phyloP scores from a whole-genome alignment of 2,113 vertebrate genomes.

The Furnarius figulus region DNA sequence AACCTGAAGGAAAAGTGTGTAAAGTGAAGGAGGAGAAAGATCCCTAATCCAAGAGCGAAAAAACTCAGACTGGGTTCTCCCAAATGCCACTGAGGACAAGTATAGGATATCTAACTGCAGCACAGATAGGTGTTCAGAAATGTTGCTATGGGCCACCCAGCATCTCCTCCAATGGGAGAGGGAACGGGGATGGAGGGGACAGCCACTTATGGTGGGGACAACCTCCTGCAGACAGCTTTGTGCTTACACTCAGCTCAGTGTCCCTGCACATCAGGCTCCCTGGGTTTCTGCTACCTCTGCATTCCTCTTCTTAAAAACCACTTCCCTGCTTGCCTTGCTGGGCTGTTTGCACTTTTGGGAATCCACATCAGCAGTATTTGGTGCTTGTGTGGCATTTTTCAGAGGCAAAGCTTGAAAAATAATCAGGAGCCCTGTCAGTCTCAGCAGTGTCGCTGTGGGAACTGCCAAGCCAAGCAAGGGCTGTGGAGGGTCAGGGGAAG shows the following conservation, averaged over 20 bases:
- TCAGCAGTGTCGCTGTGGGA: neutral
- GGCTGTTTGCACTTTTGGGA: neutral
- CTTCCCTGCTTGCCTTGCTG: neutral
- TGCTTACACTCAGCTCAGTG: neutral
- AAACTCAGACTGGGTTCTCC: neutral
- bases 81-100: neutral
- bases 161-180: accelerated
- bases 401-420: neutral
- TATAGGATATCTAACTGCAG: neutral
- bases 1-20: neutral
- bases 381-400: neutral
- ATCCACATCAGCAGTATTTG: neutral
- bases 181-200: neutral
- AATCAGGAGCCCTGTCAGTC: neutral
- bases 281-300: neutral
- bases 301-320: neutral
- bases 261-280: neutral
- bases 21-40: neutral
- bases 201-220: neutral
- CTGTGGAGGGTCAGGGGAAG: neutral
- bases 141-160: neutral
- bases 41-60: neutral
- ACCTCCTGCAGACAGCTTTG: neutral
- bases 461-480: neutral
- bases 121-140: neutral